Conservation (phyloP, 1,140 invertebrate species). For the Glossosoma conforme region DNA sequence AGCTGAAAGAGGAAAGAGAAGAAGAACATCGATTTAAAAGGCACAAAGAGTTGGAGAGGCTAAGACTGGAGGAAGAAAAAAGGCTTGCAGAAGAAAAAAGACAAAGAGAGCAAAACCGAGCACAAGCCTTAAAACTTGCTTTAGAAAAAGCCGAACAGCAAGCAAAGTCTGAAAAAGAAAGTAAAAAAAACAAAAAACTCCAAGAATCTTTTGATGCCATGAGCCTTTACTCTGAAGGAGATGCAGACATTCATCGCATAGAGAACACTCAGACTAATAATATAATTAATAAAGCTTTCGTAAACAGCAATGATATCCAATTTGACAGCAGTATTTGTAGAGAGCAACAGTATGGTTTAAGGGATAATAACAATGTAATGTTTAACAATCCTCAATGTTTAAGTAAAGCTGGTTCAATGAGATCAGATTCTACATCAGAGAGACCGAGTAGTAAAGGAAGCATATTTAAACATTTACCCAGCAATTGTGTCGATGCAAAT, state of each 20-base stretch:
- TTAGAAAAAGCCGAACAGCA: slow-evolving; percentile 58
- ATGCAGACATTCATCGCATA: slow-evolving; percentile 24
- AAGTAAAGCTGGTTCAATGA: too few relatives aligned
- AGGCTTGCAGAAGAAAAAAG: slow-evolving; percentile 56
- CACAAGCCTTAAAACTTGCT: slow-evolving; percentile 55
- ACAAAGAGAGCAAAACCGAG: slow-evolving; percentile 52
- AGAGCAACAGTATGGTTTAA: too few relatives aligned
- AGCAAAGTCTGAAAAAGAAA: slow-evolving; percentile 53
- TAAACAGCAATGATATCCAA: too few relatives aligned
- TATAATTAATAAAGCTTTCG: not conserved
- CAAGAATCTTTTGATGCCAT: slow-evolving; percentile 30
- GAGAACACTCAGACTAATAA: not conserved
- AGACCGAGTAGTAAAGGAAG: too few relatives aligned
- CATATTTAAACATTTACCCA: too few relatives aligned
- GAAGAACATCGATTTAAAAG: slow-evolving; percentile 63
- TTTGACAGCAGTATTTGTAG: too few relatives aligned
- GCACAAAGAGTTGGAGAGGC: slow-evolving; percentile 60
- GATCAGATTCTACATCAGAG: too few relatives aligned
- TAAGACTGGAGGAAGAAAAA: slow-evolving; percentile 55
- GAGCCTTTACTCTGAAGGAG: slow-evolving; percentile 40
- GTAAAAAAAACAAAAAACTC: slow-evolving; percentile 32
- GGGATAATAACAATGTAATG: too few relatives aligned
- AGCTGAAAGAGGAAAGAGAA: slow-evolving; percentile 57
- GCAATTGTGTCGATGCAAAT: too few relatives aligned
- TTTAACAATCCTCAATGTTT: too few relatives aligned